Conservation (phyloP, 2,113 vertebrate species). For the Phodopus roborovskii region DNA sequence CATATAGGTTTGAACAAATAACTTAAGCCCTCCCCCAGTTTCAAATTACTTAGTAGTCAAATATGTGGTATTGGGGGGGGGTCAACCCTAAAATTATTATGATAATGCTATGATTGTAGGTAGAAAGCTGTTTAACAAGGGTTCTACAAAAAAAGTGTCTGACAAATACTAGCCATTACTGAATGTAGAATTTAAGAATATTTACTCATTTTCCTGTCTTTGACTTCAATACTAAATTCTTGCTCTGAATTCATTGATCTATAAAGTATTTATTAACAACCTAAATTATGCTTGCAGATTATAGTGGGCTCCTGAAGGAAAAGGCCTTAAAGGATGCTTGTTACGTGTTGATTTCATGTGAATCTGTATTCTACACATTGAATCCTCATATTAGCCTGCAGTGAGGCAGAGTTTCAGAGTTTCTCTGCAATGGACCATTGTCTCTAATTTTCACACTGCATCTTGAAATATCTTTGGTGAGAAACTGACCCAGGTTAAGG, state of each 20-base stretch:
- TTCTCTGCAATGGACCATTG: not conserved
- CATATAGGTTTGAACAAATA: not conserved
- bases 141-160: not conserved
- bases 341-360: not conserved
- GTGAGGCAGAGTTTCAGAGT: not conserved
- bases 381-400: not conserved
- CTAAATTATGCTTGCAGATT: slow-evolving; percentile 29
- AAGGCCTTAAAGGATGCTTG: not conserved
- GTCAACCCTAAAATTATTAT: not conserved
- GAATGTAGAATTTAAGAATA: not conserved
- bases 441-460: not conserved
- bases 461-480: not conserved
- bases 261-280: not conserved
- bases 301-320: not conserved
- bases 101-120: not conserved
- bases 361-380: accelerated
- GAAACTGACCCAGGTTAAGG: not conserved
- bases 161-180: not conserved
- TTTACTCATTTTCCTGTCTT: not conserved
- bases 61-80: not conserved
- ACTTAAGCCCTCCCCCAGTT: not conserved
- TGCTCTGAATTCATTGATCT: not conserved
- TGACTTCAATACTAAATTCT: slow-evolving; percentile 1
- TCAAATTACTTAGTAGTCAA: not conserved
- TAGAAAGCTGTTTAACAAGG: not conserved